Base-by-base conservation (phyloP, 2,113 vertebrate species). In the Caloenas nicobarica region DNA sequence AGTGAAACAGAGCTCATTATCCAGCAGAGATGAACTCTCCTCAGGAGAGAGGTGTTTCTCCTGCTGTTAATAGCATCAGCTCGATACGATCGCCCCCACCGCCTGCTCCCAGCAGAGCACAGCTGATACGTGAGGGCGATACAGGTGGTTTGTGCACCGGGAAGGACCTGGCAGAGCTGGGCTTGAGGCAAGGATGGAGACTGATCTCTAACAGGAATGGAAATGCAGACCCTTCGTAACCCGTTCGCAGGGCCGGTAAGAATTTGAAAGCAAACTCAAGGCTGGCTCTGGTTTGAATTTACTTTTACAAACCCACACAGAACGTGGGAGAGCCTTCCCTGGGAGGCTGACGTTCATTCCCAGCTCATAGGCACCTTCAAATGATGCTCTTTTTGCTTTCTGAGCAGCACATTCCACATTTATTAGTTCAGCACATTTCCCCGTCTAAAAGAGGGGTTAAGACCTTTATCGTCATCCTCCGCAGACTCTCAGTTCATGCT, bases 1-100 rank as follows among this genome's bases (percentile, higher is more conserved):
- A 89, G 68, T 1, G 33, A 80, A 86, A 66, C 77, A 46, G 81
- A 97, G 95, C 92, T 97, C 93, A 86, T 96, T 95, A 96, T 38
- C 89, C 89, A 74, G 92, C 72, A 90, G 85, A 95, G 91, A 91
- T 79, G 88, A 95, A 40, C 54, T 48, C 85, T 84, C 48, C 80
- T 86, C 80, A 24, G 87, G 25, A 94, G 44, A 77, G 87, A 93
- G 86, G 83, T 66, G 76, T 83, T 95, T 56, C 64, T 51, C 38
- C 79, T 53, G 92, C 87, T 66, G 69, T n/a, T 85, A 44, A 85
- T 8, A 82, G 86, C 91, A 88, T 24, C 71, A 17, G 73, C 81
- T 93, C 33, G 7, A 42, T 9, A 31, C 2, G 62, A 78, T 11
- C 46, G 3, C 34, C 26, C 33, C 65, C 71, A n/a, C 19, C 5